Evolutionary conservation across 1,140 invertebrate species (phyloP), one percentile per base, ranked within the genome.

Genomic region (Drosophila orena): DNA sequence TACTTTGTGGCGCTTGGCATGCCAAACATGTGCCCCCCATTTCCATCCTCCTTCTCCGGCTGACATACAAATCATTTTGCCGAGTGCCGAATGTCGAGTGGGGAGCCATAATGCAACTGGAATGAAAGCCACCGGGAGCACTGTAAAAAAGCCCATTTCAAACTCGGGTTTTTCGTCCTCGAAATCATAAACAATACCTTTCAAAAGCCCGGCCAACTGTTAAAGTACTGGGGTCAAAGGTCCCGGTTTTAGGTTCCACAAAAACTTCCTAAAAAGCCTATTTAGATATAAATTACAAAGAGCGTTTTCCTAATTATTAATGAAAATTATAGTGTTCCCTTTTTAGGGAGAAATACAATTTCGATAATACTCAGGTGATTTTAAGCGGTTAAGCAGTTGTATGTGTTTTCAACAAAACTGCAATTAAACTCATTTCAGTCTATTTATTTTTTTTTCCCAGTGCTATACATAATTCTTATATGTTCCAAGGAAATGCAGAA

Each of bases 31-130:
- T 75, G 62, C 77, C 70, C 52, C 62, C 74, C 74, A 77, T 77
- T 77, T 77, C 44, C 50, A 55, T 66, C 54, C 57, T 50, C 57
- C 61, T 66, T 42, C 57, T 55, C 57, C 61, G 72, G 70, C 73
- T 88, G 84, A 89, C 84, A 88, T 74, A 88, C 79, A 88, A 88
- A 88, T 88, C 85, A 88, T 84, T 80, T 79, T 74, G 77, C 50
- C 77, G 77, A 89, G 83, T 81, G 61, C 40, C 53, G 20, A 72
- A 27, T 61, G 70, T 35, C 40, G 42, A 38, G 49, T 44, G 37
- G 47, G 55, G 57, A 47, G 53, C 62, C 22, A 46, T 71, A 88
- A 86, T 86, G 81, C 70, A 72, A 65, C 49, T 60, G 62, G 15
- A 62, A 61, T 68, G 47, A 53, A 71, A 60, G 54, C 46, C 20